phyloP scores from a whole-genome alignment of 2,888 invertebrate species.

The Megaustenia siamemsis region DNA sequence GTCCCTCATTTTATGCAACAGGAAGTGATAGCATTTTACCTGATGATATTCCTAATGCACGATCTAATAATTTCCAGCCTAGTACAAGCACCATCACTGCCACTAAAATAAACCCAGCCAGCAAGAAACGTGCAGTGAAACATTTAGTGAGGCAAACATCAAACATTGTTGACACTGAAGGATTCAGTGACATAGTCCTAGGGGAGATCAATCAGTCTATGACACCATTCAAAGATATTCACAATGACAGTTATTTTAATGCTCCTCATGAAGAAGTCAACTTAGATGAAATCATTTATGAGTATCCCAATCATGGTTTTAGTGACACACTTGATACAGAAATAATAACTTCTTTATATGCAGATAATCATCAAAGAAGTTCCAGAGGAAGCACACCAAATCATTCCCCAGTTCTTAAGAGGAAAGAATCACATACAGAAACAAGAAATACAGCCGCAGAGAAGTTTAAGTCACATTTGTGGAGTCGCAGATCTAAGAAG shows the following conservation, averaged over 20 bases:
- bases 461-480: conserved; percentile 46
- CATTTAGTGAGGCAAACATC: conserved; percentile 34
- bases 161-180: conserved; percentile 36
- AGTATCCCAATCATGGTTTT: conserved; percentile 4
- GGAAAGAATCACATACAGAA: conserved; percentile 18
- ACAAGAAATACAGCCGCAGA: neutral
- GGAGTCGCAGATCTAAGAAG: conserved; percentile 48
- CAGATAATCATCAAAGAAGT: conserved; percentile 22
- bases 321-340: conserved; percentile 40
- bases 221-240: conserved; percentile 51
- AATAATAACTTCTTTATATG: conserved; percentile 24
- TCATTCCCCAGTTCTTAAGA: conserved; percentile 12
- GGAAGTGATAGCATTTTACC: neutral
- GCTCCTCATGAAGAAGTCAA: neutral
- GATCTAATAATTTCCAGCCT: neutral
- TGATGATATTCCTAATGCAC: neutral
- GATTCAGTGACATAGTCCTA: conserved; percentile 37
- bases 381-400: neutral
- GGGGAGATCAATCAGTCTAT: conserved; percentile 50
- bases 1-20: neutral
- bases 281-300: neutral
- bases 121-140: neutral
- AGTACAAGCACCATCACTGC: neutral
- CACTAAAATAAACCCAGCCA: neutral
- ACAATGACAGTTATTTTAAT: conserved; percentile 37